phyloP scores from a whole-genome alignment of 2,888 invertebrate genomes.

The Sepiola atlantica region DNA sequence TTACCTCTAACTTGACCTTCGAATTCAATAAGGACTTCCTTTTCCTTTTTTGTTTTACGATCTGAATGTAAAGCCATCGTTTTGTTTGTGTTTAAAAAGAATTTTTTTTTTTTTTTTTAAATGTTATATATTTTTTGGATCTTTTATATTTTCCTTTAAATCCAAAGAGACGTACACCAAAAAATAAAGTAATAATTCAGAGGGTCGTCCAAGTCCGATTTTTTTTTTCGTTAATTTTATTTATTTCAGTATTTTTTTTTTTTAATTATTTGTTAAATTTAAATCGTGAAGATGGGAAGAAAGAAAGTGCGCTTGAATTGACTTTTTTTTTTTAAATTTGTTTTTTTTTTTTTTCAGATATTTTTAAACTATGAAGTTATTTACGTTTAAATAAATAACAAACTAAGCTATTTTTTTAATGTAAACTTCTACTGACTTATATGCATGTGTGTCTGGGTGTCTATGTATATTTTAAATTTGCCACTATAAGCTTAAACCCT shows the following conservation, averaged over 20 bases:
- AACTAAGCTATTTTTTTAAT: neutral
- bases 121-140: neutral
- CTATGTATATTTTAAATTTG: neutral
- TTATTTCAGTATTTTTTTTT: no score
- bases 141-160: neutral
- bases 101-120: neutral
- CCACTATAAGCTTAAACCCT: neutral
- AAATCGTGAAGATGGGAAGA: neutral
- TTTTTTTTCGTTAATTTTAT: neutral
- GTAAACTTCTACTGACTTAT: neutral
- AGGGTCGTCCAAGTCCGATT: neutral
- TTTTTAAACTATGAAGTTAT: no score
- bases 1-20: conserved; percentile 47
- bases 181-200: neutral
- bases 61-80: conserved; percentile 37
- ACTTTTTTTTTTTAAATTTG: neutral
- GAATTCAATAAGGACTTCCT: conserved; percentile 42
- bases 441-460: neutral
- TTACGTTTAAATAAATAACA: neutral
- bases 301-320: neutral
- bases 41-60: conserved; percentile 42
- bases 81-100: no score
- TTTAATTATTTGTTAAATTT: neutral
- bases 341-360: no score
- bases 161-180: neutral